A percentile compares a stretch with the other conserved stretches of the same genome.
Evolutionary conservation across 2,113 vertebrate genomes (phyloP).

Genomic region (Mustela nigripes): DNA sequence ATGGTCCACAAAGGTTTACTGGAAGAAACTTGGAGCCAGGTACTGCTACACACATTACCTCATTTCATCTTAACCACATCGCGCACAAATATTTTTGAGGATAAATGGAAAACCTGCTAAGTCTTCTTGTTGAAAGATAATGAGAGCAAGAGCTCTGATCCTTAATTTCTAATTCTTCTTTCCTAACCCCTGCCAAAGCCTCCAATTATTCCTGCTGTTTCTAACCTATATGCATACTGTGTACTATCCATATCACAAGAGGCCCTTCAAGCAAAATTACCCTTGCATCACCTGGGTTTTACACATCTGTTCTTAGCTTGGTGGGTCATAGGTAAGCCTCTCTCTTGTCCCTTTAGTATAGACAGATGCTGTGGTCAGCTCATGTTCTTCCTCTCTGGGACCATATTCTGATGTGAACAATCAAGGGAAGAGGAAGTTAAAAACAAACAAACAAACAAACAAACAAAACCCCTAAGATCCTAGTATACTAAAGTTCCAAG

Average conservation of each 20-base stretch:
- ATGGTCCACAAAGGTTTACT: background rate
- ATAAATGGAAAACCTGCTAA: background rate
- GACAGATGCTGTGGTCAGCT: background rate
- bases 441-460: background rate
- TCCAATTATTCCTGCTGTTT: background rate
- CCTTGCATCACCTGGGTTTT: background rate
- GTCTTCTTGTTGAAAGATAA: background rate
- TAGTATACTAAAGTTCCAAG: background rate
- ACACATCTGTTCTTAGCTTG: background rate
- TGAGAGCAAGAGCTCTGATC: background rate
- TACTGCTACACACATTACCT: background rate
- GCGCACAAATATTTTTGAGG: background rate
- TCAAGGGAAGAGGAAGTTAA: background rate
- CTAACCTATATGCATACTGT: background rate
- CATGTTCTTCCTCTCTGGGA: background rate
- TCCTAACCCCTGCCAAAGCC: accelerated
- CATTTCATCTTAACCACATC: background rate
- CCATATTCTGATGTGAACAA: background rate
- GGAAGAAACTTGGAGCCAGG: background rate
- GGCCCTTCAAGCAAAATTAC: background rate
- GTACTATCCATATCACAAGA: background rate
- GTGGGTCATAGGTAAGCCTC: background rate
- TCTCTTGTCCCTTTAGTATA: background rate
- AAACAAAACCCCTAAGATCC: background rate
- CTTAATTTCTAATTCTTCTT: background rate